A percentile compares a stretch with the other conserved stretches of the same genome.
Conservation (phyloP, 2,797 vertebrate genomes). For the Kryptolebias ocellatus region DNA sequence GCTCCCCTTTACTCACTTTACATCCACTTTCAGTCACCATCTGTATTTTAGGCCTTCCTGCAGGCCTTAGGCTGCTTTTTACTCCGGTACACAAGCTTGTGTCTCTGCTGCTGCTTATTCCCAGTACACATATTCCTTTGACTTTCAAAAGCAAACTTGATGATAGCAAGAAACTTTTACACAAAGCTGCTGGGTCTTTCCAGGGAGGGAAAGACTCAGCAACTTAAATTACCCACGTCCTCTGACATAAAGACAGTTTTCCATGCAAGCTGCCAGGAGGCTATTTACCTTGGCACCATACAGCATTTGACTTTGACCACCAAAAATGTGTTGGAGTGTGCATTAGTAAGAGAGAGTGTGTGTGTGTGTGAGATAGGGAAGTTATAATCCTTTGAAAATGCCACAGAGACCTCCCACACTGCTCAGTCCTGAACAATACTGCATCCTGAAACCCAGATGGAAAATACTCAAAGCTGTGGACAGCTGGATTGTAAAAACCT, state of each 20-base stretch:
- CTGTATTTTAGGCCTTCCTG: conserved; percentile 16
- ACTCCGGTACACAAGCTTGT: conserved; percentile 1
- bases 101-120: conserved; percentile 4
- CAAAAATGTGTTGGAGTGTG: conserved; percentile 43
- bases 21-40: conserved; percentile 36
- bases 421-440: conserved; percentile 47
- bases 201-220: conserved; percentile 36
- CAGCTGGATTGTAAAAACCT: conserved; percentile 5
- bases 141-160: conserved; percentile 36
- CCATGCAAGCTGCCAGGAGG: conserved; percentile 63
- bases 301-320: conserved; percentile 56
- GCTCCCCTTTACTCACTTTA: conserved; percentile 30
- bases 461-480: conserved; percentile 18
- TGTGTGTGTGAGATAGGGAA: conserved; percentile 15
- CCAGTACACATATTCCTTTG: conserved; percentile 7
- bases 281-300: conserved; percentile 74
- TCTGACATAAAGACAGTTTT: conserved; percentile 60
- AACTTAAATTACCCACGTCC: conserved; percentile 56
- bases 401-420: conserved; percentile 73
- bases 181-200: conserved; percentile 46
- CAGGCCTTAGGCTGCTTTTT: conserved; percentile 25
- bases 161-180: conserved; percentile 35
- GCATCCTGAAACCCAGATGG: conserved; percentile 39
- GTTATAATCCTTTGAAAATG: conserved; percentile 54
- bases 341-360: not conserved